These are phyloP conservation scores for Brachyistius frenatus DNA, from an alignment of 2,113 vertebrate species.

Conservation along the genomic window DNA sequence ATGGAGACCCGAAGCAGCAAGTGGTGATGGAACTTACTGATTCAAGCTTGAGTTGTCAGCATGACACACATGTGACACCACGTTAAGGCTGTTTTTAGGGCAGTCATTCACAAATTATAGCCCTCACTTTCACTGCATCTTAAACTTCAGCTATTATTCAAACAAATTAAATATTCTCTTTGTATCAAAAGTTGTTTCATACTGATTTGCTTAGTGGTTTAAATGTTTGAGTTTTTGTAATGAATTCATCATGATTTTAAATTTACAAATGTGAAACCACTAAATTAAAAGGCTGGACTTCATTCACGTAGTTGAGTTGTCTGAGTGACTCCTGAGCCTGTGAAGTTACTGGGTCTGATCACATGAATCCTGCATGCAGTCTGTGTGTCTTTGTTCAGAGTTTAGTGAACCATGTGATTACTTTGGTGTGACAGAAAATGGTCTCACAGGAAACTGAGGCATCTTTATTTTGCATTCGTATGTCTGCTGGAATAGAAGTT, in stretches of 20 bases:
- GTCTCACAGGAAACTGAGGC: constrained; percentile 44
- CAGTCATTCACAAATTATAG: background rate
- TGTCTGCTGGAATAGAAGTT: constrained; percentile 44
- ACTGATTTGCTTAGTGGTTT: background rate
- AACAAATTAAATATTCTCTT: background rate
- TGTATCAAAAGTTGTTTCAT: background rate
- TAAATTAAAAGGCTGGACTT: constrained; percentile 11
- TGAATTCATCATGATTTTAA: constrained; percentile 12
- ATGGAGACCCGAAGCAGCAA: too few species aligned
- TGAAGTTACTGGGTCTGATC: constrained; percentile 41
- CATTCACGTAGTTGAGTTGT: background rate
- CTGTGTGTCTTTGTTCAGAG: constrained; percentile 34
- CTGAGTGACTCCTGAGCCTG: constrained; percentile 7
- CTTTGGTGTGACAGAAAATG: constrained; percentile 37
- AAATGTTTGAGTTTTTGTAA: background rate
- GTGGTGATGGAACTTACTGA: too few species aligned
- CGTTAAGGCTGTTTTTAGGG: background rate
- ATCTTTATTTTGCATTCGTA: constrained; percentile 50
- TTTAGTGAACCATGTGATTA: constrained; percentile 64
- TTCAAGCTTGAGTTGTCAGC: background rate
- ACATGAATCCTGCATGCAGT: constrained; percentile 36
- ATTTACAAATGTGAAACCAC: background rate
- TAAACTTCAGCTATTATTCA: background rate
- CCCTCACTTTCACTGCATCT: too few species aligned
- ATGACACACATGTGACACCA: background rate